Conservation (phyloP, 2,888 invertebrate genomes). For the Drosophila mayaguana region DNA sequence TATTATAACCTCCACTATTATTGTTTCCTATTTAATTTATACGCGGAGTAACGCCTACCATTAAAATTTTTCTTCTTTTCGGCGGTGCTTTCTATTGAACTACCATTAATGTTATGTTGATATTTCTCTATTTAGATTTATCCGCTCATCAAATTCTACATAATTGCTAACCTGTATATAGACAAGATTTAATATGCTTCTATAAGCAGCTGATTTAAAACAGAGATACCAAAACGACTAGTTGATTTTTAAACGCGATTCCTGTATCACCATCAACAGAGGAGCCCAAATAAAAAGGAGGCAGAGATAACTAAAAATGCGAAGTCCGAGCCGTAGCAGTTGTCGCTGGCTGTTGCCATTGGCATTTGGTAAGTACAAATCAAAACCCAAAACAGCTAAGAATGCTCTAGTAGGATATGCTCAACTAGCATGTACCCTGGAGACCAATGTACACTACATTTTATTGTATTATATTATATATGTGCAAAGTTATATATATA, state of each 20-base stretch:
- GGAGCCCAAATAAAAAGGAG: conserved; percentile 29
- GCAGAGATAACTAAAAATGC: conserved; percentile 46
- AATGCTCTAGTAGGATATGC: background rate
- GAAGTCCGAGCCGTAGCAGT: conserved; percentile 34
- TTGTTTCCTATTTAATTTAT: conserved; percentile 29
- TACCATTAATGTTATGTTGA: conserved; percentile 28
- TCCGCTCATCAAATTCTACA: conserved; percentile 24
- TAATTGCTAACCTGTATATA: conserved; percentile 19
- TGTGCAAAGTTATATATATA: too few relatives aligned
- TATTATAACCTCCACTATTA: conserved; percentile 2
- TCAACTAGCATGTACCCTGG: background rate
- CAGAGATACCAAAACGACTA: conserved; percentile 13
- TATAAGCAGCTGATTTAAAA: conserved; percentile 23
- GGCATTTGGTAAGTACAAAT: conserved; percentile 77
- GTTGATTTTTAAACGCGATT: conserved; percentile 29
- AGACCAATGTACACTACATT: too few relatives aligned
- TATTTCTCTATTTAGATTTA: conserved; percentile 7
- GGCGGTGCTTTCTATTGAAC: conserved; percentile 52
- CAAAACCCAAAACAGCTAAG: conserved; percentile 18
- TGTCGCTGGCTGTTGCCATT: conserved; percentile 68
- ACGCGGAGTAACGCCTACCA: conserved; percentile 26
- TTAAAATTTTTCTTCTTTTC: conserved; percentile 21
- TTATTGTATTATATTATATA: too few relatives aligned
- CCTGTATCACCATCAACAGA: conserved; percentile 13
- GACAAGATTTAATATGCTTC: conserved; percentile 48